Conservation (phyloP, 2,888 invertebrate genomes). For the Phasia obesa region DNA sequence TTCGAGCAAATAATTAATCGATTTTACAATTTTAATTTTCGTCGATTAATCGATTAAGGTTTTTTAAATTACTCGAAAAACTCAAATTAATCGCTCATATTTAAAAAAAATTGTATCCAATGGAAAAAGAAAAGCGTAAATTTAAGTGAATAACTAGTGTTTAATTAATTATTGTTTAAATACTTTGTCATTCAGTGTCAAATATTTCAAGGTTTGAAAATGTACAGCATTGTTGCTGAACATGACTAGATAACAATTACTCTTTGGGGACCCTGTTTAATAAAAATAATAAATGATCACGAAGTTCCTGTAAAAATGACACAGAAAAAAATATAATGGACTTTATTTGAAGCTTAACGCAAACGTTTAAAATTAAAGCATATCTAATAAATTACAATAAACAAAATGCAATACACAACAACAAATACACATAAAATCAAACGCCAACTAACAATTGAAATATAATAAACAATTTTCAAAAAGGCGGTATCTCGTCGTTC, state of each 20-base stretch:
- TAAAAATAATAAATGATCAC: conserved; percentile 7
- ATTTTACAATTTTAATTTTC: too few species aligned
- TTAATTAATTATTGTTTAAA: too few species aligned
- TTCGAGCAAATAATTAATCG: too few species aligned
- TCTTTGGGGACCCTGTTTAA: background rate
- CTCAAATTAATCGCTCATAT: too few species aligned
- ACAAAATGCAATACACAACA: conserved; percentile 35
- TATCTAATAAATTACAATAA: conserved; percentile 79
- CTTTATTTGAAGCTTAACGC: conserved; percentile 74
- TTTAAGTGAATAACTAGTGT: too few species aligned
- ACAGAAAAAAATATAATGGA: conserved; percentile 1
- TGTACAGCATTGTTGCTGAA: background rate
- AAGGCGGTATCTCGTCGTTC: conserved; percentile 74
- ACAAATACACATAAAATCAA: conserved; percentile 29
- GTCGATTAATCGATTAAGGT: too few species aligned
- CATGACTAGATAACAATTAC: conserved; percentile 17
- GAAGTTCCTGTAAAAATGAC: conserved; percentile 60
- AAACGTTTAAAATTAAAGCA: conserved; percentile 79
- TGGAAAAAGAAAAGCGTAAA: too few species aligned
- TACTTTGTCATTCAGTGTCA: background rate
- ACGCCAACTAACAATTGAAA: conserved; percentile 65
- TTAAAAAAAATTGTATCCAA: too few species aligned
- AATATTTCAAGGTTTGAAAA: background rate
- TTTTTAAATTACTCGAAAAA: too few species aligned
- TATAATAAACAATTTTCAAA: conserved; percentile 78